Percentiles rank a stretch among this genome's conserved stretches.
phyloP scores from a whole-genome alignment of 2,888 invertebrate species.

The Physocephala rufipes region DNA sequence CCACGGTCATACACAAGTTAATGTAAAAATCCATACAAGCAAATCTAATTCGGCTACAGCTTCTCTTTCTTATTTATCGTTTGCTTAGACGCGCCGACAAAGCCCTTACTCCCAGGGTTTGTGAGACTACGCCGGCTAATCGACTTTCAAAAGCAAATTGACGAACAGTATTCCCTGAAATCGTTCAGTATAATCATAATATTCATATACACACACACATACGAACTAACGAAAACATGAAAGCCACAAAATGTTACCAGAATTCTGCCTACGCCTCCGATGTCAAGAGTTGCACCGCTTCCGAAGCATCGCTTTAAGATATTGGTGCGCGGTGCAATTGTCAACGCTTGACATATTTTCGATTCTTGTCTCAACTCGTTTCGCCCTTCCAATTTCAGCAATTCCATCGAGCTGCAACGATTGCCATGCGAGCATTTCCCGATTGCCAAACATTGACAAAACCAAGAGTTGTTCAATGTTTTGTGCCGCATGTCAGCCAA shows the following conservation, averaged over 20 bases:
- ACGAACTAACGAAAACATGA: neutral
- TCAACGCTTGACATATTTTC: constrained; percentile 44
- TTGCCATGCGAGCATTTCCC: constrained; percentile 44
- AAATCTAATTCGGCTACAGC: constrained; percentile 14
- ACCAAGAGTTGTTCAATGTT: constrained; percentile 7
- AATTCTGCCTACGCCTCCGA: neutral
- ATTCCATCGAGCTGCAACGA: constrained; percentile 37
- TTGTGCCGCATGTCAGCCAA: constrained; percentile 11
- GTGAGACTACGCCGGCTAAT: constrained; percentile 18
- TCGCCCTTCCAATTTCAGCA: constrained; percentile 23
- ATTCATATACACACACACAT: constrained; percentile 38
- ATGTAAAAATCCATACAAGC: constrained; percentile 25
- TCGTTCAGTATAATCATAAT: too few relatives aligned
- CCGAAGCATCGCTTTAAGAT: too few relatives aligned
- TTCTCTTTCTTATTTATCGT: too few relatives aligned
- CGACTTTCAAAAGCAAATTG: too few relatives aligned
- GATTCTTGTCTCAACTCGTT: constrained; percentile 15
- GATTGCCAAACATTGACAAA: constrained; percentile 44
- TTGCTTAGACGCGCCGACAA: neutral
- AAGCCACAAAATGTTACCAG: neutral
- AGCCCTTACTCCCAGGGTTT: too few relatives aligned
- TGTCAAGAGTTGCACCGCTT: neutral
- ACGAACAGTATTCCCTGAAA: too few relatives aligned
- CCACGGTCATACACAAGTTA: constrained; percentile 20
- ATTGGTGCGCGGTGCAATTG: constrained; percentile 27